Conservation (phyloP, 2,113 vertebrate species). For the Ahaetulla prasina region DNA sequence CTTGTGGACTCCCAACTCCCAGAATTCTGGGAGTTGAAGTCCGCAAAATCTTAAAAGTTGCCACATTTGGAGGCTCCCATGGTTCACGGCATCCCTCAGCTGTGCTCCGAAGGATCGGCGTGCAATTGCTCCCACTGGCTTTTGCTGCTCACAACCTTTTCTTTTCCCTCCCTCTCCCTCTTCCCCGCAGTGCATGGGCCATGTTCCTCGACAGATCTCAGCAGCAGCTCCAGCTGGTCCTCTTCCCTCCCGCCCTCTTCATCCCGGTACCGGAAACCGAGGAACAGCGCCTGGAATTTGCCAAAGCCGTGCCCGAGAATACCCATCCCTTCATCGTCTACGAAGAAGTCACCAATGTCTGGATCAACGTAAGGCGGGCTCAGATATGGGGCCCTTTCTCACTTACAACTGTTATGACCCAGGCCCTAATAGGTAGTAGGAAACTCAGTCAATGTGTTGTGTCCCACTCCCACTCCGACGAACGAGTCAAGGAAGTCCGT, state of each 20-base stretch:
- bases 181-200: slow-evolving; percentile 82
- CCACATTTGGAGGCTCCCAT: background rate
- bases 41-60: background rate
- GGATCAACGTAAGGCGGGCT: slow-evolving; percentile 85
- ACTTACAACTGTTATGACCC: no score
- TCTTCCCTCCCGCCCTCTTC: slow-evolving; percentile 87
- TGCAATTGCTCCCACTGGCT: background rate
- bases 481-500: no score
- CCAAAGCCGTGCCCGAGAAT: slow-evolving; percentile 77
- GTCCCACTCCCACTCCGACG: no score
- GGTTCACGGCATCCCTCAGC: background rate
- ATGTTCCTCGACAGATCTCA: slow-evolving; percentile 92
- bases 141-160: background rate
- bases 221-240: slow-evolving; percentile 85
- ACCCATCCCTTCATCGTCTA: slow-evolving; percentile 88
- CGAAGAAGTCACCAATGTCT: slow-evolving; percentile 90
- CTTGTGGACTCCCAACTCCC: background rate
- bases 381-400: background rate
- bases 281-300: slow-evolving; percentile 75
- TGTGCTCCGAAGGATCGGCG: fast-evolving
- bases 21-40: background rate
- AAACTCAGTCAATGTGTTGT: no score
- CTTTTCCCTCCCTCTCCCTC: background rate
- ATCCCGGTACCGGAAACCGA: slow-evolving; percentile 78
- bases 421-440: no score